Percentiles rank a stretch among this genome's conserved stretches.
phyloP scores from a whole-genome alignment of 1,140 invertebrate genomes.

The Akabosia matsudoensis region DNA sequence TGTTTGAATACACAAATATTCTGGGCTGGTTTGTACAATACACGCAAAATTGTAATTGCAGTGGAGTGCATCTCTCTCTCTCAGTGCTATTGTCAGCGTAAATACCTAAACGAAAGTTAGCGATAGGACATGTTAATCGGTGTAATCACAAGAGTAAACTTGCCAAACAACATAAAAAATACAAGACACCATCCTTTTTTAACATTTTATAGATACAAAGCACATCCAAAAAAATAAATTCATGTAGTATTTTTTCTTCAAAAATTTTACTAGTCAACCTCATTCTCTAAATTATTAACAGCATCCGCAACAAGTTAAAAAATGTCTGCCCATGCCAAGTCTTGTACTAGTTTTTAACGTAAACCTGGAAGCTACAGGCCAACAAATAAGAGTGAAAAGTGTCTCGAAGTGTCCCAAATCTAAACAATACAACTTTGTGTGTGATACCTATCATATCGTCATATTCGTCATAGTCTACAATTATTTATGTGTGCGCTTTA shows the following conservation, averaged over 20 bases:
- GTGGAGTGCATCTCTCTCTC: too few species aligned
- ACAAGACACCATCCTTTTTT: background rate
- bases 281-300: constrained; percentile 9
- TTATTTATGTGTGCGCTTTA: background rate
- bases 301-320: background rate
- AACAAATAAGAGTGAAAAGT: constrained; percentile 13
- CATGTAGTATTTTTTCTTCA: background rate
- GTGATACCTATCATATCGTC: background rate
- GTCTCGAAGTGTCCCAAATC: constrained; percentile 20
- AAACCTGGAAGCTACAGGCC: constrained; percentile 8
- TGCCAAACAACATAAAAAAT: background rate
- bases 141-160: constrained; percentile 11
- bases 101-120: background rate
- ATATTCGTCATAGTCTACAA: background rate
- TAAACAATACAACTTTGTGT: constrained; percentile 5
- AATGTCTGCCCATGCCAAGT: background rate
- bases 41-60: too few species aligned
- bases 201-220: background rate
- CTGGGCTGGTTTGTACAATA: too few species aligned
- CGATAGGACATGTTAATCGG: background rate
- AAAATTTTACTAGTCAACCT: constrained; percentile 4
- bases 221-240: background rate
- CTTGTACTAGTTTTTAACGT: background rate
- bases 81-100: too few species aligned
- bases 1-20: too few species aligned